Percentiles rank a stretch among this genome's conserved stretches.
phyloP scores from a whole-genome alignment of 2,888 invertebrate species.

The Cataglyphis rosenhaueri region DNA sequence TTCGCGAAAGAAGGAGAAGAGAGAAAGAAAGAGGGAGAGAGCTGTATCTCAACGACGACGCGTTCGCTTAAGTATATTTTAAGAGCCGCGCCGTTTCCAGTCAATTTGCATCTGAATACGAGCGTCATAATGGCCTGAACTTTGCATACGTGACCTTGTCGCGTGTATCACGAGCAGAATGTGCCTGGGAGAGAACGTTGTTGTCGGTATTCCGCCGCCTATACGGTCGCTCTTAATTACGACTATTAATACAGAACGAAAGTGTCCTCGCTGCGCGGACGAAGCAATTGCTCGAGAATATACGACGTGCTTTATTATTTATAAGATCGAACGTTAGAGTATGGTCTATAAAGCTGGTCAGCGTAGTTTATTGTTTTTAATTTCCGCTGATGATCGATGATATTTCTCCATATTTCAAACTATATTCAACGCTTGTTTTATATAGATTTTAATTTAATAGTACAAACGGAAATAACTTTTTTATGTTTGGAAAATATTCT shows the following conservation, averaged over 20 bases:
- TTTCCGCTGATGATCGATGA: background rate
- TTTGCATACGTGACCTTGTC: constrained; percentile 58
- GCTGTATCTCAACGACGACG: constrained; percentile 37
- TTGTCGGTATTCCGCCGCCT: constrained; percentile 12
- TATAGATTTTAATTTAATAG: background rate
- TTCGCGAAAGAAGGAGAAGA: constrained; percentile 3
- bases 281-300: constrained; percentile 6
- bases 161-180: constrained; percentile 33
- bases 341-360: background rate
- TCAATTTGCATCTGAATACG: constrained; percentile 63
- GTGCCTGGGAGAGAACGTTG: background rate
- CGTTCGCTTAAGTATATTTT: constrained; percentile 51
- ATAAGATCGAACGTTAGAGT: background rate
- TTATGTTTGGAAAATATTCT: background rate
- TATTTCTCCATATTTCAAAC: background rate
- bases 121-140: constrained; percentile 57
- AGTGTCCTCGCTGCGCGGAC: constrained; percentile 17
- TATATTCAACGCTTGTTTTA: background rate
- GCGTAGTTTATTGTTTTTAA: background rate
- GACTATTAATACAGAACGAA: constrained; percentile 46
- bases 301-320: constrained; percentile 24
- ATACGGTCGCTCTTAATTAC: constrained; percentile 55
- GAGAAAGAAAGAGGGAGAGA: background rate
- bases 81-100: constrained; percentile 46
- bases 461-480: background rate